These are phyloP conservation scores for Tribolium freemani DNA, from an alignment of 2,888 invertebrate genomes.

Conservation along the genomic window DNA sequence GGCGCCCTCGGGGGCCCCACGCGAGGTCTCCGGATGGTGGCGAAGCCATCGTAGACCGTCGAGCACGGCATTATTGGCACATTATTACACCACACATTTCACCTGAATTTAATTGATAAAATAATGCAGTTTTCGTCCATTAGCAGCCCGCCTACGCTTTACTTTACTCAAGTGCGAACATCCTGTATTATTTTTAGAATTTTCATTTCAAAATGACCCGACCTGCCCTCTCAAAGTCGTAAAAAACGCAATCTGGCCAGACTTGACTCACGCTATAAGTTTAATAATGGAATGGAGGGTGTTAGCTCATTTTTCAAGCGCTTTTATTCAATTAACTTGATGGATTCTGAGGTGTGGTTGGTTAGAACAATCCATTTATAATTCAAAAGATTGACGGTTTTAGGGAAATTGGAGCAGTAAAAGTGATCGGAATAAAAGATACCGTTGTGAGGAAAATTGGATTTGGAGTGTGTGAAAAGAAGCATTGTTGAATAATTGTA, in stretches of 20 bases:
- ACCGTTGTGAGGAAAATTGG: neutral
- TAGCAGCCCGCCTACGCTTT: neutral
- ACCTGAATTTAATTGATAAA: neutral
- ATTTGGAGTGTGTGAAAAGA: neutral
- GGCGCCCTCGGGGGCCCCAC: conserved; percentile 62
- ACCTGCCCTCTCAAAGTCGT: neutral
- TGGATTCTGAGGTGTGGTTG: conserved; percentile 17
- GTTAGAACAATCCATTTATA: neutral
- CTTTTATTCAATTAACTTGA: conserved; percentile 25
- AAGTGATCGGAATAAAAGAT: neutral
- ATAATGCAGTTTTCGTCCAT: neutral
- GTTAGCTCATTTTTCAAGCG: conserved; percentile 1
- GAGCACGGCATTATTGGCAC: conserved; percentile 61
- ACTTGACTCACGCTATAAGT: conserved; percentile 29
- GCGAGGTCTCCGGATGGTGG: conserved; percentile 81
- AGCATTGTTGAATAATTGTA: no score
- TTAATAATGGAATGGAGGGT: conserved; percentile 40
- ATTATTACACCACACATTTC: neutral
- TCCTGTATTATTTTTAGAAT: no score
- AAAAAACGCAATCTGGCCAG: neutral
- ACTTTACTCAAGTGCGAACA: no score
- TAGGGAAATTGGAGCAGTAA: neutral
- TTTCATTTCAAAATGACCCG: no score
- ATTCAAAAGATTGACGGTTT: neutral
- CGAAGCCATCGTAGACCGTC: conserved; percentile 88